Evolutionary conservation across 2,797 vertebrate genomes (phyloP), one percentile per base, ranked within the genome.

Genomic region (Acrocephalus scirpaceus): DNA sequence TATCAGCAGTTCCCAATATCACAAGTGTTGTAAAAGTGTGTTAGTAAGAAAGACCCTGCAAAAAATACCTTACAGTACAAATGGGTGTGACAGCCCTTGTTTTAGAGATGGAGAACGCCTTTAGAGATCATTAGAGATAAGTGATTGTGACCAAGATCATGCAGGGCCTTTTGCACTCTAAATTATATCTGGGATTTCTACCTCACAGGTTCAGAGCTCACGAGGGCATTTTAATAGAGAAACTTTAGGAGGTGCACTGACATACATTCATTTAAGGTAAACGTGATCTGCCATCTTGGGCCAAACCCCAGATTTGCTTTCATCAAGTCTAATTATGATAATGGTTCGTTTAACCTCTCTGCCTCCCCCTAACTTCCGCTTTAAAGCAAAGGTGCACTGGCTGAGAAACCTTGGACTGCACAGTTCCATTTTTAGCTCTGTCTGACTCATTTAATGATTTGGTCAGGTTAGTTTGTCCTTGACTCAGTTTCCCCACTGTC

Each of bases 311-410:
- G 93, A 94, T 95, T 93, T 95, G 90, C 91, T 96, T 97, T 96
- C 93, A 94, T 95, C 95, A 96, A 94, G 58, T 95, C 73, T 94
- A 94, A 95, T 96, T 95, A 96, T 93, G 93, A 92, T 96, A 96
- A 96, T 96, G 95, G 95, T 95, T 97, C 95, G 64, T 96, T 96
- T 96, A 93, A 96, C 95, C 95, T 96, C 90, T 93, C 90, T 96
- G 95, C 88, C 93, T 95, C 77, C 83, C 88, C 86, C 88, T 96
- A 96, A 97, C 94, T 96, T 96, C 77, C 0, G 29, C 85, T 92
- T 92, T 95, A 93, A 94, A 90, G 88, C 64, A 61, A 76, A 94
- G 67, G 77, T 78, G 44, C 73, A 40, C 67, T 71, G 90, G 29
- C 96, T 93, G 90, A 92, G 95, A 96, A 97, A 95, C 95, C 96